Conservation (phyloP, 2,113 vertebrate species). For the Crypturellus undulatus region DNA sequence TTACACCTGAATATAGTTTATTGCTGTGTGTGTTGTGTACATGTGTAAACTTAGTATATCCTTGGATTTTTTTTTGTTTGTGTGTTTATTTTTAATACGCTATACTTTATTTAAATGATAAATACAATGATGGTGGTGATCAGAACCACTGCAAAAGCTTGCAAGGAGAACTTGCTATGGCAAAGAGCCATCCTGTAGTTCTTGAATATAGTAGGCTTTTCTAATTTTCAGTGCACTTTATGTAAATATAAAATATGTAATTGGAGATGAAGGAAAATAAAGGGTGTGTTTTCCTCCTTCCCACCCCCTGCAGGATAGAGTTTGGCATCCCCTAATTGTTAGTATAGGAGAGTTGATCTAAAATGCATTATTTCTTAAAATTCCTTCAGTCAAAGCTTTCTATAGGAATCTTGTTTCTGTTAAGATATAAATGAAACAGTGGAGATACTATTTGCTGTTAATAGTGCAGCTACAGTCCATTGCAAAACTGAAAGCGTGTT, state of each 20-base stretch:
- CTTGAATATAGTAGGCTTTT: neutral
- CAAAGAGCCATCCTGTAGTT: neutral
- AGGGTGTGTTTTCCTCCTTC: neutral
- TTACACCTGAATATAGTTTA: neutral
- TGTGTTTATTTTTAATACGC: too few species aligned
- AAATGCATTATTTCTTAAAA: slow-evolving; percentile 26
- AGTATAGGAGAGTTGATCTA: neutral
- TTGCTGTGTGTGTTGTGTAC: neutral
- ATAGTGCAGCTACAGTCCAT: slow-evolving; percentile 57
- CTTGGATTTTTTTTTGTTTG: neutral
- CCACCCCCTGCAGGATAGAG: neutral
- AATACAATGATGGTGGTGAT: neutral
- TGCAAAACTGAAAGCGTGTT: slow-evolving; percentile 69
- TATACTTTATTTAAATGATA: neutral
- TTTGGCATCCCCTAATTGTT: neutral
- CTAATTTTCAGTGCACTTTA: neutral
- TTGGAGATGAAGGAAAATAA: neutral
- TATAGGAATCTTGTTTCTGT: slow-evolving; percentile 59
- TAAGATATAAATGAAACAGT: slow-evolving; percentile 54
- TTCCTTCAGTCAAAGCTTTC: slow-evolving; percentile 47
- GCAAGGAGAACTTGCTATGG: neutral
- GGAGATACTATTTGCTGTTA: slow-evolving; percentile 55
- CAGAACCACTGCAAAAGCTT: neutral
- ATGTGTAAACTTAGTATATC: slow-evolving; percentile 6
- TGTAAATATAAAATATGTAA: neutral